phyloP scores from a whole-genome alignment of 2,113 vertebrate species.

The Seriola quinqueradiata region DNA sequence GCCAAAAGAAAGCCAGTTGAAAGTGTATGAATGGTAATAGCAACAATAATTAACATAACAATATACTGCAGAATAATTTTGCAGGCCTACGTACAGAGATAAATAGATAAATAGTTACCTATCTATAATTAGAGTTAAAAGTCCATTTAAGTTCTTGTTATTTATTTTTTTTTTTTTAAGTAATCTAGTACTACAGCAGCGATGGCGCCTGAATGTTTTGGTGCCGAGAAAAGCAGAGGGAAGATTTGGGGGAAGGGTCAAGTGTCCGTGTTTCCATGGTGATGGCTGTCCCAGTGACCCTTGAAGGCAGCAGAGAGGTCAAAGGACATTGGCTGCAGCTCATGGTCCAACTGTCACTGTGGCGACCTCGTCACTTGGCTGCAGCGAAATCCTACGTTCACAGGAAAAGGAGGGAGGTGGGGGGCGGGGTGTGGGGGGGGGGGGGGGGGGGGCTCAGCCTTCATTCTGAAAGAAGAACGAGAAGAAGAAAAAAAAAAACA shows the following conservation, averaged over 20 bases:
- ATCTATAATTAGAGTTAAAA: conserved; percentile 65
- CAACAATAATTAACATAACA: conserved; percentile 61
- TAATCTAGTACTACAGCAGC: conserved; percentile 81
- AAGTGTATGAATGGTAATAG: conserved; percentile 60
- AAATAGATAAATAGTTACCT: conserved; percentile 74
- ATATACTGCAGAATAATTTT: conserved; percentile 64
- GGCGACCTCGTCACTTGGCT: conserved; percentile 68
- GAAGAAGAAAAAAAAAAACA: conserved; percentile 20
- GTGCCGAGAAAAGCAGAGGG: conserved; percentile 64
- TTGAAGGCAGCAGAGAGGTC: conserved; percentile 70
- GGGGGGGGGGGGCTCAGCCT: conserved; percentile 23
- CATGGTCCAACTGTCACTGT: conserved; percentile 81
- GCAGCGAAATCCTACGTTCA: conserved; percentile 65
- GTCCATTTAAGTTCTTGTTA: conserved; percentile 60
- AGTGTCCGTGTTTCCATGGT: conserved; percentile 82
- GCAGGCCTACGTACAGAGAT: conserved; percentile 70
- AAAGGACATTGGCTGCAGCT: conserved; percentile 71
- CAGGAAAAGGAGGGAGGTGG: conserved; percentile 31
- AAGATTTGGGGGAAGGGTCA: conserved; percentile 74
- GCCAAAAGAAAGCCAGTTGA: conserved; percentile 66
- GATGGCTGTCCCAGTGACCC: conserved; percentile 70
- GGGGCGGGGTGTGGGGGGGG: not conserved
- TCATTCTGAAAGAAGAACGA: conserved; percentile 75
- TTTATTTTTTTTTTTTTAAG: conserved; percentile 41
- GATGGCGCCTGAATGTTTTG: conserved; percentile 74